Base-by-base conservation (phyloP, 2,797 vertebrate genomes). In the Spheniscus humboldti region DNA sequence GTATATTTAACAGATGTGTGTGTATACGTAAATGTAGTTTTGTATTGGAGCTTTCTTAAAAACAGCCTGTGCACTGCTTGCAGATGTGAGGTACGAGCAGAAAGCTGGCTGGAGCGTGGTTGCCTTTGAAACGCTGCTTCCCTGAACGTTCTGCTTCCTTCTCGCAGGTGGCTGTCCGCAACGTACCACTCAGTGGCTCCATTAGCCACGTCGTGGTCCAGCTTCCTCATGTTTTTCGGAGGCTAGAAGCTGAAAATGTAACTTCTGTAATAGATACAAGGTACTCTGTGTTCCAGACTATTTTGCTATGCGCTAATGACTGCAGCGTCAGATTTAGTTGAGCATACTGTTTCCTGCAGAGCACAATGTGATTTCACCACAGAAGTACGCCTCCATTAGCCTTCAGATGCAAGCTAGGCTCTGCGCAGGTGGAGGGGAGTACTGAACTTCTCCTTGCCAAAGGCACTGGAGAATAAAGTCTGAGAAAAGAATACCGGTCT, bases 181-280 rank as follows among this genome's bases (percentile, higher is more conserved):
- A 98, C 2, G 69, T 99, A 67, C 99, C 98, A 0, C 96, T 98
- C 95, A 98, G 97, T 0, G 99, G 99, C 27, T 99, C 99, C 88
- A 99, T 99, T 96, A 99, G 98, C 95, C 99, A 98, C 3, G 98
- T 99, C 63, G 81, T 99, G 94, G 98, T 99, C 77, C 99, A 99
- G 97, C 98, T 99, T 91, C 99, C 99, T 33, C 99, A 99, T 3
- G 99, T 99, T 67, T 99, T 99, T 94, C 99, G 99, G 97, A 98
- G 99, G 95, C 98, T 99, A 67, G 97, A 98, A 56, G 97, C 98
- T 7, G 98, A 98, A 93, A 99, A 96, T 93, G 96, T 98, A 52
- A 92, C 98, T 83, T 98, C 99, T 37, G 98, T 99, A 14, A 98
- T 98, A 35, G 99, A 99, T 52, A 92, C 98, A 71, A 99, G 99